Evolutionary conservation across 2,113 vertebrate genomes (phyloP).

Genomic region (Chelonoidis abingdonii): DNA sequence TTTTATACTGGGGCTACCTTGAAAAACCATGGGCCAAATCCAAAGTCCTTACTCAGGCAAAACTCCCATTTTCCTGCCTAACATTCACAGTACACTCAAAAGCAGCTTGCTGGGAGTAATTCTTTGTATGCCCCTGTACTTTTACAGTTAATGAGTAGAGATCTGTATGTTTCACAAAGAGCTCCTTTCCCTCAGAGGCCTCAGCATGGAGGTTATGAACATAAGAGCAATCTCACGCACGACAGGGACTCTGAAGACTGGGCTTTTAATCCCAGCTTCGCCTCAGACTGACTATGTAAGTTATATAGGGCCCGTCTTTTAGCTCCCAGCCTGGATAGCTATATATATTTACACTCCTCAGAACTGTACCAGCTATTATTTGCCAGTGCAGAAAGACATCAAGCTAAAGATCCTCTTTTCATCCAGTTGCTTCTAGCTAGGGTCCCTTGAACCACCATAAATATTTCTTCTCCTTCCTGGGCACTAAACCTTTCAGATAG

Average conservation of each 20-base stretch:
- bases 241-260: fast-evolving
- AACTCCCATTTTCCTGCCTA: not conserved
- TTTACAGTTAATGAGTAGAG: not conserved
- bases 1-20: not conserved
- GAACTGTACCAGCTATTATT: not conserved
- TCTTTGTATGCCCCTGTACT: not conserved
- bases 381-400: not conserved
- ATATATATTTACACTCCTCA: fast-evolving
- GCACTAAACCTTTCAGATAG: not conserved
- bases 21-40: not conserved
- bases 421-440: not conserved
- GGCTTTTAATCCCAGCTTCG: not conserved
- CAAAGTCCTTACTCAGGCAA: not conserved
- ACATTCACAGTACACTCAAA: not conserved
- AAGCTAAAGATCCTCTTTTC: not conserved
- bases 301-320: not conserved
- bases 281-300: not conserved
- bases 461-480: not conserved
- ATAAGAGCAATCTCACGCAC: not conserved
- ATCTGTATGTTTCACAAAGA: not conserved
- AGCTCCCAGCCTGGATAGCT: not conserved
- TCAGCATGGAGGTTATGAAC: not conserved
- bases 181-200: not conserved
- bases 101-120: not conserved
- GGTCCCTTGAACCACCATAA: not conserved